These are phyloP conservation scores for Zalophus californianus DNA, from an alignment of 2,797 vertebrate species.

Conservation along the genomic window DNA sequence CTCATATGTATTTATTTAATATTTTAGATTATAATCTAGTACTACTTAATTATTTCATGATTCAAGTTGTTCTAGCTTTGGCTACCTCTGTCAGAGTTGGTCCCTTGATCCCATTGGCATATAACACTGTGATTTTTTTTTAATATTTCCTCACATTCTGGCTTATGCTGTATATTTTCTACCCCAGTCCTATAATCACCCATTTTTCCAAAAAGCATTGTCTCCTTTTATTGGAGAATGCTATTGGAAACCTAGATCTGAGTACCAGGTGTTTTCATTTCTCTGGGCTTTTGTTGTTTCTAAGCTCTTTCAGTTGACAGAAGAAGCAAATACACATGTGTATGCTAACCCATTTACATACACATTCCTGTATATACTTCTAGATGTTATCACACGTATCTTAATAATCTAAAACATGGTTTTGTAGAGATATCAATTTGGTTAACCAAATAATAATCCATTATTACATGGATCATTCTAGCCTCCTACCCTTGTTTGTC, in stretches of 20 bases:
- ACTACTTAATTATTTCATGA: neutral
- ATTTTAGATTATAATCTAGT: neutral
- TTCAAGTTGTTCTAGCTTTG: neutral
- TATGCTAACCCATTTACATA: neutral
- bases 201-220: neutral
- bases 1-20: neutral
- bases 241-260: neutral
- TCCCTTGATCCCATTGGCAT: neutral
- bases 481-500: neutral
- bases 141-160: neutral
- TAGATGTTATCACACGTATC: neutral
- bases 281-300: neutral
- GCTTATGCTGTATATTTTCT: neutral
- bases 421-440: neutral
- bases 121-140: neutral
- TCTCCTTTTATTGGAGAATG: neutral
- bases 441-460: neutral
- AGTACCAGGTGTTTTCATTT: neutral
- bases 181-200: neutral
- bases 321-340: neutral
- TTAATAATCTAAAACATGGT: neutral
- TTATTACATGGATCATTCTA: neutral
- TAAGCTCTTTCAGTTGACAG: neutral
- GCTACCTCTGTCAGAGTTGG: neutral
- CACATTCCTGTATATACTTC: neutral